phyloP scores from a whole-genome alignment of 1,140 invertebrate species.

The Drosophila pandora region DNA sequence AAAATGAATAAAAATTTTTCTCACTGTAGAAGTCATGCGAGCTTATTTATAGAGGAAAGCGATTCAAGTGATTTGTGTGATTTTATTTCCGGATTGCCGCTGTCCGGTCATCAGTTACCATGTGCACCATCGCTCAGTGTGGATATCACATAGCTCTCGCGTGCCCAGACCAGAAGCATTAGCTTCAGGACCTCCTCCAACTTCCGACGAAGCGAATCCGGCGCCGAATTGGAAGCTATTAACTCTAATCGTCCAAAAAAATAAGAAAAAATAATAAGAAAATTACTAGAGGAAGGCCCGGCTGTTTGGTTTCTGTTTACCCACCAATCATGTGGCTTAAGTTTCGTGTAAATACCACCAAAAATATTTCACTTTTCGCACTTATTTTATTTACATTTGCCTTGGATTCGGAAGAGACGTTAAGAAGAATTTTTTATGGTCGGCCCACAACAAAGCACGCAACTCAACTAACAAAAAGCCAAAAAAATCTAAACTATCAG shows the following conservation, averaged over 20 bases:
- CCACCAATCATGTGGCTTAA: constrained; percentile 69
- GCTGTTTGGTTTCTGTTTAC: constrained; percentile 52
- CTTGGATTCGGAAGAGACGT: constrained; percentile 12
- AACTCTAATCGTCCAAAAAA: constrained; percentile 55
- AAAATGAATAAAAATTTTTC: constrained; percentile 55
- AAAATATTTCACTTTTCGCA: constrained; percentile 37
- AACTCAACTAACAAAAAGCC: constrained; percentile 67
- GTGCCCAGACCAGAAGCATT: constrained; percentile 92
- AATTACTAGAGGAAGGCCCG: neutral
- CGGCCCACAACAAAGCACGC: constrained; percentile 72
- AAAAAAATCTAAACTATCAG: constrained; percentile 57
- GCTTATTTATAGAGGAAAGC: constrained; percentile 21
- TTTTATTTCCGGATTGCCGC: constrained; percentile 66
- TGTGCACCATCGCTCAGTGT: constrained; percentile 85
- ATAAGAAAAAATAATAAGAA: constrained; percentile 1
- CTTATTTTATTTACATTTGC: constrained; percentile 56
- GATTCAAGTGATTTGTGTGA: constrained; percentile 61
- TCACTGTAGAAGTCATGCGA: neutral
- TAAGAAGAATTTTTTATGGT: constrained; percentile 27
- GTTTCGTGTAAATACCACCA: constrained; percentile 56
- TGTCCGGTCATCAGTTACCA: constrained; percentile 84
- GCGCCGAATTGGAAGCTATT: constrained; percentile 83
- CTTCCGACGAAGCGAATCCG: constrained; percentile 87
- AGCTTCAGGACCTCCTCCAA: constrained; percentile 91
- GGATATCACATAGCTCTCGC: constrained; percentile 88